Base-by-base conservation (phyloP, 2,888 invertebrate genomes). In the Ochropleura leucogaster region DNA sequence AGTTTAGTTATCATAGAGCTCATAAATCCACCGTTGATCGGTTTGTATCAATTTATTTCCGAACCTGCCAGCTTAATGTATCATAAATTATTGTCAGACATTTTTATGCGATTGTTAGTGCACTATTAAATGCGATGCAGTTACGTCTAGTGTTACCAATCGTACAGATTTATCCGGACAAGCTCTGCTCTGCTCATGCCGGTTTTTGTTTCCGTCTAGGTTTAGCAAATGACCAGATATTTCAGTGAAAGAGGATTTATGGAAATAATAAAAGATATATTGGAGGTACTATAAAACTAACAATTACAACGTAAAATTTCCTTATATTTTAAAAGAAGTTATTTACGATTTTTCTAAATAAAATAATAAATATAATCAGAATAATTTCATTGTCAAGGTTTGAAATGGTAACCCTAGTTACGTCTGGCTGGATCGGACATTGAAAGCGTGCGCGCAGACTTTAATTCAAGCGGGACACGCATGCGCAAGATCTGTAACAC, bases 401-500 rank as follows among this genome's bases (percentile, higher is more conserved):
- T 12, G 7, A n/a, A 12, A 62, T 62, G 44, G 44, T 12, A 44
- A 44, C 62, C 44, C 62, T 62, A 86, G 86, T 88, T 87, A 85
- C 85, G 85, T 85, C 64, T 83, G 83, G 77, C 53, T 79, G 83
- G 71, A 60, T 72, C 82, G 76, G 85, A 87, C 82, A 85, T 77
- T 86, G 85, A 86, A 89, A 89, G 87, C 88, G 87, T 83, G 83
- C 85, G 72, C 78, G 74, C 77, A 77, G 68, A 69, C 62, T 79
- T 65, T 90, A 88, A 86, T 79, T 74, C 76, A 75, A 73, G 64
- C 47, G 55, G 53, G 80, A 71, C 84, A 87, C 80, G 86, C 85
- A 82, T 68, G 83, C 82, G 80, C 87, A 84, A 83, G 82, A 86
- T 84, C 87, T 83, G 82, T 83, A 86, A 83, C 88, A 79, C 75